Evolutionary conservation across 2,888 invertebrate species (phyloP).

Genomic region (Drosophila testacea): DNA sequence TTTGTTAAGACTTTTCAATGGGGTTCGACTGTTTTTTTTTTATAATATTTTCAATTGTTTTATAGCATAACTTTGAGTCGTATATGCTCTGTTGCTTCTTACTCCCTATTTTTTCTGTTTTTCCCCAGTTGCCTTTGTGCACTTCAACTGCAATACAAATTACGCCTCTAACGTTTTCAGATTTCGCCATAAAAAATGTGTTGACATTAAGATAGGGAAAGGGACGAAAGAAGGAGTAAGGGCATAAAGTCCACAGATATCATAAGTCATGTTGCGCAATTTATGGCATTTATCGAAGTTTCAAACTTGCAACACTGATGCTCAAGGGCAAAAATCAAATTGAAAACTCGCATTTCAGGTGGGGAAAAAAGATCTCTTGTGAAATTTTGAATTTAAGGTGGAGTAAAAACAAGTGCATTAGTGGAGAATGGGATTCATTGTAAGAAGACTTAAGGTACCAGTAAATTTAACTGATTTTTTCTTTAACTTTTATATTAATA

Average conservation of each 20-base stretch:
- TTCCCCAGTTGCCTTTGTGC: slow-evolving; percentile 11
- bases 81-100: not conserved
- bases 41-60: not conserved
- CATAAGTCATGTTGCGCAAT: slow-evolving; percentile 56
- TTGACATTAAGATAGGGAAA: slow-evolving; percentile 44
- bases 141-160: slow-evolving; percentile 21
- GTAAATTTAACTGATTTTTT: no score
- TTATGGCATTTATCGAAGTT: slow-evolving; percentile 63
- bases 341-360: slow-evolving; percentile 29
- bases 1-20: not conserved
- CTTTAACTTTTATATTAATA: no score
- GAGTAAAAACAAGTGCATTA: not conserved
- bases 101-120: not conserved
- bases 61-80: slow-evolving; percentile 6
- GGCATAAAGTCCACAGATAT: slow-evolving; percentile 26
- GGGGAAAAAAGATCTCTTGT: not conserved
- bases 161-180: slow-evolving; percentile 35
- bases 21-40: no score
- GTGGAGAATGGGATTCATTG: no score
- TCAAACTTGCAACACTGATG: slow-evolving; percentile 31
- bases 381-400: not conserved
- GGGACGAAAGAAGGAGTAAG: not conserved
- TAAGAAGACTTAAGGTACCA: no score
- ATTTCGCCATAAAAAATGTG: slow-evolving; percentile 47
- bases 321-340: slow-evolving; percentile 23